A percentile compares a stretch with the other conserved stretches of the same genome.
Evolutionary conservation across 2,888 invertebrate species (phyloP).

Genomic region (Sthenelais limicola): DNA sequence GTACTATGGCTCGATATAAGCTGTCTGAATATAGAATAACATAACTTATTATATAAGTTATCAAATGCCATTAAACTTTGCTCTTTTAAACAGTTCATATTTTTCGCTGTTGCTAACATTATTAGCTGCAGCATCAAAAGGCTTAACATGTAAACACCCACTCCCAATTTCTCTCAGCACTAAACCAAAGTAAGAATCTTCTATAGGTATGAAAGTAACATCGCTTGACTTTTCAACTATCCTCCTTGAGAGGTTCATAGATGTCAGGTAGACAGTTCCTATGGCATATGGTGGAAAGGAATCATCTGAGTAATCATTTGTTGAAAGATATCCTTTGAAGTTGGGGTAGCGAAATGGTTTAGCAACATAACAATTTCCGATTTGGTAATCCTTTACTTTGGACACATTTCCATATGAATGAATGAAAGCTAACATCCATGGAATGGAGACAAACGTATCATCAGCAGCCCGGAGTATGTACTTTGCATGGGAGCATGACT

Average conservation of each 20-base stretch:
- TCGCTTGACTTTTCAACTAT: constrained; percentile 3
- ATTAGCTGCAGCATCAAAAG: no score
- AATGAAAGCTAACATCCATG: not conserved
- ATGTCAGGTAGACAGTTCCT: constrained; percentile 1
- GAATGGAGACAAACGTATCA: constrained; percentile 2
- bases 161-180: not conserved
- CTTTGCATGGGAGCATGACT: constrained; percentile 1
- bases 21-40: no score
- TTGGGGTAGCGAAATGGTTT: not conserved
- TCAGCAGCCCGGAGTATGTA: constrained; percentile 10
- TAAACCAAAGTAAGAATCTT: constrained; percentile 25
- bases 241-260: not conserved
- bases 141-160: constrained; percentile 15
- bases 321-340: not conserved
- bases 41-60: no score
- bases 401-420: not conserved
- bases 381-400: not conserved
- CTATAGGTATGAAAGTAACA: constrained; percentile 11
- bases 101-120: no score
- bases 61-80: no score
- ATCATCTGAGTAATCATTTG: not conserved
- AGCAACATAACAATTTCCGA: not conserved
- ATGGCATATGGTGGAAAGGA: constrained; percentile 15
- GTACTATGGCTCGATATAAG: no score
- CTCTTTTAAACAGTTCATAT: no score